A percentile compares a stretch with the other conserved stretches of the same genome.
phyloP scores from a whole-genome alignment of 2,113 vertebrate genomes.

The Anarhynchus alexandrinus region DNA sequence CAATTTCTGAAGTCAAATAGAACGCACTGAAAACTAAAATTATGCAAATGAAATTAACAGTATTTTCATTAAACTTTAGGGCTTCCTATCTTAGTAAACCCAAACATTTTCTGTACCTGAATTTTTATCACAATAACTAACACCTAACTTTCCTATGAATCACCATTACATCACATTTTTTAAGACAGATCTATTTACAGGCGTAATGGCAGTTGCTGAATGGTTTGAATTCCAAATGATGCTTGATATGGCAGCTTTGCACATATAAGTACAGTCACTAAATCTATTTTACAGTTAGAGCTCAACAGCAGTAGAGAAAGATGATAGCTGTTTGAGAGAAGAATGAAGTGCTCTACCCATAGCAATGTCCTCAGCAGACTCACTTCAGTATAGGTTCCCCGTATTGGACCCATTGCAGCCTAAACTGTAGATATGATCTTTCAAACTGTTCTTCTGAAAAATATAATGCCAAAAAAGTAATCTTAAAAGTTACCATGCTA shows the following conservation, averaged over 20 bases:
- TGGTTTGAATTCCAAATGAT: not conserved
- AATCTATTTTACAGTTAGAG: not conserved
- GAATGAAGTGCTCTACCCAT: not conserved
- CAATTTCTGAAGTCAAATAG: not conserved
- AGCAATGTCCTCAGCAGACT: not conserved
- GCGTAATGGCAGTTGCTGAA: not conserved
- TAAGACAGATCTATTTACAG: not conserved
- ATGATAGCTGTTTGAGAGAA: not conserved
- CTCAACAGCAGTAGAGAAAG: not conserved
- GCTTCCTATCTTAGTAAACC: not conserved
- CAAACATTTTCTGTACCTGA: not conserved
- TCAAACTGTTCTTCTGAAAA: not conserved
- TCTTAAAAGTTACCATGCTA: not conserved
- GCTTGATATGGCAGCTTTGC: not conserved
- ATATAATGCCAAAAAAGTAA: not conserved
- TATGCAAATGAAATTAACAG: not conserved
- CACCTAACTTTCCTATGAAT: not conserved
- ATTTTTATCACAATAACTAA: not conserved
- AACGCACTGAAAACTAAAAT: not conserved
- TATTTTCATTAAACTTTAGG: not conserved
- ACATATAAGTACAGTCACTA: not conserved
- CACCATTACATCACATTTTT: not conserved
- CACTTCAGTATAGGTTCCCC: not conserved
- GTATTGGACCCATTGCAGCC: not conserved
- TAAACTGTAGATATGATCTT: not conserved